phyloP scores from a whole-genome alignment of 92 coral and sea anemone species.

The Palythoa grandiflora region DNA sequence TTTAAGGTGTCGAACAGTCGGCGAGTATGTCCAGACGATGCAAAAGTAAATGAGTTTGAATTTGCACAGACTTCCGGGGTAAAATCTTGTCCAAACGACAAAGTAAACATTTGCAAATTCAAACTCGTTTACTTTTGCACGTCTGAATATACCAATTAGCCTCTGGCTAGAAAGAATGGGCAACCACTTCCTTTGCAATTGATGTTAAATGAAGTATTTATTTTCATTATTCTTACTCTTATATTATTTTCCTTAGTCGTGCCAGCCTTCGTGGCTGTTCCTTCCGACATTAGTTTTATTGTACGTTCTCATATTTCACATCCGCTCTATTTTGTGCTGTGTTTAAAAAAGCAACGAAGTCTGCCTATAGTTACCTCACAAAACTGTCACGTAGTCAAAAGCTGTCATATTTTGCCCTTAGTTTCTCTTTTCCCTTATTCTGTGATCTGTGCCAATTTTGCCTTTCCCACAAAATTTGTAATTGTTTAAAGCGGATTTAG shows the following conservation, averaged over 20 bases:
- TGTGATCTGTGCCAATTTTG: neutral
- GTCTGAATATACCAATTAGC: too few species aligned
- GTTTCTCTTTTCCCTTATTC: neutral
- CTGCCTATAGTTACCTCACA: neutral
- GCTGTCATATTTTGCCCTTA: neutral
- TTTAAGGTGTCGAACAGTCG: too few species aligned
- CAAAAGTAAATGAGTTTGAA: too few species aligned
- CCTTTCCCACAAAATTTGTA: neutral
- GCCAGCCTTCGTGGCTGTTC: neutral
- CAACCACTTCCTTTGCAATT: too few species aligned
- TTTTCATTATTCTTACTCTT: too few species aligned
- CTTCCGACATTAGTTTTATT: neutral
- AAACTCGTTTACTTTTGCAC: too few species aligned
- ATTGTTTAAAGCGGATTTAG: neutral
- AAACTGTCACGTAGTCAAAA: neutral
- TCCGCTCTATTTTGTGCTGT: neutral
- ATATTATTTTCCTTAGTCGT: neutral
- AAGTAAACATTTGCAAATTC: too few species aligned
- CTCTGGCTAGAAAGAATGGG: too few species aligned
- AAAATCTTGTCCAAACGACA: too few species aligned
- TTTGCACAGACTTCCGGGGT: too few species aligned
- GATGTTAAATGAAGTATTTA: too few species aligned
- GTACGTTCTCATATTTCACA: neutral
- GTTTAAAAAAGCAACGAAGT: neutral
- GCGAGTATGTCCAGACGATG: too few species aligned